Conservation (phyloP, 2,113 vertebrate species). For the Ascaphus truei region DNA sequence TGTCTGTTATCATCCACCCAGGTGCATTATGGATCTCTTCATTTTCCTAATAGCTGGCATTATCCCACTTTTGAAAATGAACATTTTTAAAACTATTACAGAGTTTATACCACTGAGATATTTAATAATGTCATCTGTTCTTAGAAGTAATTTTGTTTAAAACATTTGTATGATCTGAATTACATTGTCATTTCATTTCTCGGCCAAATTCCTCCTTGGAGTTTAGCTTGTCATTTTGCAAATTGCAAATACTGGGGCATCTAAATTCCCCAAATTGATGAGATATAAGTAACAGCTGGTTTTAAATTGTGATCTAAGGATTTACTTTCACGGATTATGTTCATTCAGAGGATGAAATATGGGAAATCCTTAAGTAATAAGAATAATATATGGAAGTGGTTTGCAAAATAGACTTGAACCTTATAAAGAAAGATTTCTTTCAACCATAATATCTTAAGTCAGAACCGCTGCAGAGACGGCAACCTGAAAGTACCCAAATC, state of each 20-base stretch:
- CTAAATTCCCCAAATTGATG: not conserved
- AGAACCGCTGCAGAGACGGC: not conserved
- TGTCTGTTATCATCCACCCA: not conserved
- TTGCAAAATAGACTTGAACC: not conserved
- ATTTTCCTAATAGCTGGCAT: slow-evolving; percentile 11
- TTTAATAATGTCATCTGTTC: slow-evolving; percentile 29
- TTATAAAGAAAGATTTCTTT: not conserved
- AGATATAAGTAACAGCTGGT: slow-evolving; percentile 10
- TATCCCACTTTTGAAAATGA: slow-evolving; percentile 1
- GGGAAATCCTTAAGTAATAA: slow-evolving; percentile 4
- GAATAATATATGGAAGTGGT: slow-evolving; percentile 7
- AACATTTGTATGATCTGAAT: slow-evolving; percentile 12
- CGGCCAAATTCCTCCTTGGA: slow-evolving; percentile 11
- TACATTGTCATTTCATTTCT: slow-evolving; percentile 5
- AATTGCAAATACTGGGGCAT: slow-evolving; percentile 6
- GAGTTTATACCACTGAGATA: slow-evolving; percentile 2
- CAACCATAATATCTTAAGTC: not conserved
- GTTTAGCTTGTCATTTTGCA: slow-evolving; percentile 13
- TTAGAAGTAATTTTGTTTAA: slow-evolving; percentile 28
- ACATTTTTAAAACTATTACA: slow-evolving; percentile 5
- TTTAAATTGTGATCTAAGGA: slow-evolving; percentile 8
- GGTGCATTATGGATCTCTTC: slow-evolving; percentile 12
- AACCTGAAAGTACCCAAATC: too few relatives aligned
- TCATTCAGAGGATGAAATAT: slow-evolving; percentile 6
- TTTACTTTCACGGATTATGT: not conserved